Conservation (phyloP, 2,888 invertebrate genomes). For the Monochamus alternatus region DNA sequence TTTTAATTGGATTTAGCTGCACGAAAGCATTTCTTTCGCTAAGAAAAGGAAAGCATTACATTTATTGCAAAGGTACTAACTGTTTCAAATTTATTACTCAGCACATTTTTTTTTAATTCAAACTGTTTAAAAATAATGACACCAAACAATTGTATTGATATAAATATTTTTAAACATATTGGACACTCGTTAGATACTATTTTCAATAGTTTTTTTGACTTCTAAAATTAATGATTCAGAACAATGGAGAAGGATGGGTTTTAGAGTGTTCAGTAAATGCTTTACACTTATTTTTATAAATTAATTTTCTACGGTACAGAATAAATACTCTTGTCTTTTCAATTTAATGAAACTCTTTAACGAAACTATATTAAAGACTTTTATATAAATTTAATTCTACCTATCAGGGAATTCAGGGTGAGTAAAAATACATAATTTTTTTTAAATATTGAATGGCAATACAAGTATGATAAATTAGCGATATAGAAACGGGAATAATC, state of each 20-base stretch:
- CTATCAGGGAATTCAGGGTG: no score
- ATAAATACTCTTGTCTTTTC: neutral
- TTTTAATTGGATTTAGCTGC: neutral
- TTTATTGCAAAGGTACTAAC: neutral
- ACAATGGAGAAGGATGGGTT: constrained; percentile 8
- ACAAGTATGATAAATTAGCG: no score
- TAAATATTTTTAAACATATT: neutral
- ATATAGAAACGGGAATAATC: neutral
- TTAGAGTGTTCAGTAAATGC: constrained; percentile 11
- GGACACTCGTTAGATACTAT: neutral
- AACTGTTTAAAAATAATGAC: neutral
- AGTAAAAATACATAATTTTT: neutral
- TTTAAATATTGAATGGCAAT: neutral
- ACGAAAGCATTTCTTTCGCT: neutral
- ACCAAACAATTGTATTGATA: no score
- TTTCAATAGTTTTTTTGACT: no score
- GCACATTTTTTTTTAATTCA: constrained; percentile 28
- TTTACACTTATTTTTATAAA: constrained; percentile 7
- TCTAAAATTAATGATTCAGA: no score
- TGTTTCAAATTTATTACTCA: constrained; percentile 13
- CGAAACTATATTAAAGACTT: no score
- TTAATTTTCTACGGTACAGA: neutral
- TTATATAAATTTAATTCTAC: no score
- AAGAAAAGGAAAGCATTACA: neutral
- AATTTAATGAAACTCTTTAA: neutral